phyloP scores from a whole-genome alignment of 2,113 vertebrate genomes.

The Protobothrops mucrosquamatus region DNA sequence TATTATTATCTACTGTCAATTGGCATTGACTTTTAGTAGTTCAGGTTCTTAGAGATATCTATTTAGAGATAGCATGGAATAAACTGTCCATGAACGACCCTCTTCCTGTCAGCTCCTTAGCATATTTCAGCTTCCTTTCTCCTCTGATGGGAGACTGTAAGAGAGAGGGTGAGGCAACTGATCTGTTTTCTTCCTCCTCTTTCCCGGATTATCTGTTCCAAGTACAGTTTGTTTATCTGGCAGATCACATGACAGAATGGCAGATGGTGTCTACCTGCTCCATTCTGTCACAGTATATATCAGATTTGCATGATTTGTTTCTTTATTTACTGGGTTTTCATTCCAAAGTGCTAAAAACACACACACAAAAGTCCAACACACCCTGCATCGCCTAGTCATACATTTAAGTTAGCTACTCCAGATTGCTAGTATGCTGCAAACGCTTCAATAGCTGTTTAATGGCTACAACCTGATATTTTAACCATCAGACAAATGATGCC shows the following conservation, averaged over 20 bases:
- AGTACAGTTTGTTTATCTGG: background rate
- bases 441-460: background rate
- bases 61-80: background rate
- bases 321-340: background rate
- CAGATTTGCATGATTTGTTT: background rate
- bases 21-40: background rate
- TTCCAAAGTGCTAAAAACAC: background rate
- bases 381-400: background rate
- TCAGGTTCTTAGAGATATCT: background rate
- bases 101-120: background rate
- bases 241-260: background rate
- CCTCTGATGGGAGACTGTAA: background rate
- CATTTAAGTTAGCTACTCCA: background rate
- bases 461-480: background rate
- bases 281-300: background rate
- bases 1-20: background rate
- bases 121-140: background rate
- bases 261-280: background rate
- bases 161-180: background rate
- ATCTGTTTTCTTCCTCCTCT: background rate
- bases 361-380: background rate
- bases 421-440: background rate
- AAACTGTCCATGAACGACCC: background rate
- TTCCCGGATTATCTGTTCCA: background rate
- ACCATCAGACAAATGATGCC: background rate